phyloP scores from a whole-genome alignment of 2,113 vertebrate species.

The Trogon surrucura region DNA sequence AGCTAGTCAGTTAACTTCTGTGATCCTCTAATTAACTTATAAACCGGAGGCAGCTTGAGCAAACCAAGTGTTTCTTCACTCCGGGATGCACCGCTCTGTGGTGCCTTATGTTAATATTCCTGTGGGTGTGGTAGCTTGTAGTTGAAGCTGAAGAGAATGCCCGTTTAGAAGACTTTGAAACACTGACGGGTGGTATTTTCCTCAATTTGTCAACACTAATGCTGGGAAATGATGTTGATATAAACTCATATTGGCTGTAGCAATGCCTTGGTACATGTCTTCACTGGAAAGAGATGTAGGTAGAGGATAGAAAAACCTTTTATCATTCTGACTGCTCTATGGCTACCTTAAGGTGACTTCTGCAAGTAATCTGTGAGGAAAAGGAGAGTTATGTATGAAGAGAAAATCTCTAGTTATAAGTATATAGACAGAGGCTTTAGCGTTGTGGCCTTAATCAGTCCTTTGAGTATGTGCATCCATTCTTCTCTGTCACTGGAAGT shows the following conservation, averaged over 20 bases:
- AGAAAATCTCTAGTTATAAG: background rate
- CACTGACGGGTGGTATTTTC: background rate
- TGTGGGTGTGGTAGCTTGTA: background rate
- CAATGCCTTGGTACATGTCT: background rate
- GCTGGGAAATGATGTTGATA: background rate
- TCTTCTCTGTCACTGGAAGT: background rate
- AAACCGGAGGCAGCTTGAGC: background rate
- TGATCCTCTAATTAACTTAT: background rate
- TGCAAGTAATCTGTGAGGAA: background rate
- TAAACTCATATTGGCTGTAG: background rate
- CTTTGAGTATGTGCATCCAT: background rate
- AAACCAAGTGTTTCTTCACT: background rate
- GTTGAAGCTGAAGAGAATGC: background rate
- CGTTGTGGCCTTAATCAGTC: background rate
- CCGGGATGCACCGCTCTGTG: background rate
- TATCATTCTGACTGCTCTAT: background rate
- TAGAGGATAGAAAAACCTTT: background rate
- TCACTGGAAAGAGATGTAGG: background rate
- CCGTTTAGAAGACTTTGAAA: background rate
- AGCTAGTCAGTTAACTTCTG: background rate
- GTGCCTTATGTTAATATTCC: background rate
- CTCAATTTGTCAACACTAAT: background rate
- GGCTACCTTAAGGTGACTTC: background rate
- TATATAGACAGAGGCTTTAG: background rate
- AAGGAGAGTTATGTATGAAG: background rate